These are phyloP conservation scores for Dryococelus australis DNA, from an alignment of 2,888 invertebrate genomes.

Conservation along the genomic window DNA sequence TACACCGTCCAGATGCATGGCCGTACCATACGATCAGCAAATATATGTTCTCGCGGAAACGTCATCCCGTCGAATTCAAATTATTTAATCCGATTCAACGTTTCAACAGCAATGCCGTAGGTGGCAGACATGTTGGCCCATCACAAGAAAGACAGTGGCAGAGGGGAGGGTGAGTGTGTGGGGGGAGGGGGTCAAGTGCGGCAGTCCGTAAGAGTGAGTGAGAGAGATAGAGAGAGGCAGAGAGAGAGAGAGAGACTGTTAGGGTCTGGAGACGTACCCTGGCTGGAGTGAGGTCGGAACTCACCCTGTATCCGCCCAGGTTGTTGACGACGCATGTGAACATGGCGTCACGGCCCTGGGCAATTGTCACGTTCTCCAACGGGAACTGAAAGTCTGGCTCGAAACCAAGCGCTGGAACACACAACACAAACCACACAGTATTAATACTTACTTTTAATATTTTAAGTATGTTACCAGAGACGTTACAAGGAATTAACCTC, in stretches of 20 bases:
- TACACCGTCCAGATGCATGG: no score
- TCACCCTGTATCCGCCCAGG: constrained; percentile 86
- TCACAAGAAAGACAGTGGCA: background rate
- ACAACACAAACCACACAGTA: background rate
- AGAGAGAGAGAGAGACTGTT: constrained; percentile 41
- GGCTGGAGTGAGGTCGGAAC: constrained; percentile 84
- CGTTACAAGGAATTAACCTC: no score
- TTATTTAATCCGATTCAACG: no score
- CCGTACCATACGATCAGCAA: no score
- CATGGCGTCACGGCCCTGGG: constrained; percentile 82
- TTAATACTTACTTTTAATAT: no score
- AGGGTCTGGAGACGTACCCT: constrained; percentile 71
- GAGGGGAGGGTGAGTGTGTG: background rate
- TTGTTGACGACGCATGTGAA: constrained; percentile 87
- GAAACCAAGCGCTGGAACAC: constrained; percentile 69
- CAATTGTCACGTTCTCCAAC: constrained; percentile 83
- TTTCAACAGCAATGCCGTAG: no score
- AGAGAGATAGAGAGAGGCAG: constrained; percentile 35
- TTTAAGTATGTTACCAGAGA: no score
- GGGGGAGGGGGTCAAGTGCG: background rate
- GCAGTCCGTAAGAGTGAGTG: background rate
- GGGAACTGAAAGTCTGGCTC: constrained; percentile 83
- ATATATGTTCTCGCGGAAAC: no score
- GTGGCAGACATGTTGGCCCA: background rate
- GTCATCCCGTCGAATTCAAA: no score